Evolutionary conservation across 2,797 vertebrate species (phyloP), one percentile per base, ranked within the genome.

Genomic region (Myripristis jacobus): DNA sequence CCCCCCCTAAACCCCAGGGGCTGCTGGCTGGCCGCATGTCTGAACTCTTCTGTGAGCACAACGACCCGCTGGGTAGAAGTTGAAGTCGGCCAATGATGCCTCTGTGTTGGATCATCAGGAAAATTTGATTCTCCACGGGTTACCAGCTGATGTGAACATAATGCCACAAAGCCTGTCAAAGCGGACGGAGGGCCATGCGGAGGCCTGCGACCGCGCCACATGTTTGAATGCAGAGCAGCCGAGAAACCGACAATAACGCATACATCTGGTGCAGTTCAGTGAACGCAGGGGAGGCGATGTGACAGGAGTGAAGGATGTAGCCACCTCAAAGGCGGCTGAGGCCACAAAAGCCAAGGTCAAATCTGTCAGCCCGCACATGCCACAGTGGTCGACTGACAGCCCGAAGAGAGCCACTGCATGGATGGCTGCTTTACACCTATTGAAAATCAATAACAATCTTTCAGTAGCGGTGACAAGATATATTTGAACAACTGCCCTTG

Each of bases 401-500:
- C 21, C 27, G n/a, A 65, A 75, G 80, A 67, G 82, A 72, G 79
- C 52, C 13, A 27, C 80, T 67, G 88, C 70, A 79, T 76, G 87
- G 85, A 80, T 80, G 82, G 81, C 24, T 80, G 86, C 85, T 75
- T 81, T 58, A 68, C 87, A 81, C 86, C 91, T 90, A 91, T 90
- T 91, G 88, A 92, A 93, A 94, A 94, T 93, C 92, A 91, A 93
- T 94, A 86, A 75, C 80, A 91, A 90, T 92, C 87, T 92, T 89
- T 92, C 79, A 87, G 81, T 66, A 61, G 82, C 80, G 70, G 86
- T 77, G 16, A 74, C 81, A 71, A 86, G 48, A 89, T 81, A 70
- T 80, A 85, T 82, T 78, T 86, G 58, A 86, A 85, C 84, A 79
- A 77, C 59, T 70, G 73, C 52, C 46, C 80, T 81, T 83, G 82